phyloP scores from a whole-genome alignment of 2,888 invertebrate genomes.

The Rhimphoctona megacephalus region DNA sequence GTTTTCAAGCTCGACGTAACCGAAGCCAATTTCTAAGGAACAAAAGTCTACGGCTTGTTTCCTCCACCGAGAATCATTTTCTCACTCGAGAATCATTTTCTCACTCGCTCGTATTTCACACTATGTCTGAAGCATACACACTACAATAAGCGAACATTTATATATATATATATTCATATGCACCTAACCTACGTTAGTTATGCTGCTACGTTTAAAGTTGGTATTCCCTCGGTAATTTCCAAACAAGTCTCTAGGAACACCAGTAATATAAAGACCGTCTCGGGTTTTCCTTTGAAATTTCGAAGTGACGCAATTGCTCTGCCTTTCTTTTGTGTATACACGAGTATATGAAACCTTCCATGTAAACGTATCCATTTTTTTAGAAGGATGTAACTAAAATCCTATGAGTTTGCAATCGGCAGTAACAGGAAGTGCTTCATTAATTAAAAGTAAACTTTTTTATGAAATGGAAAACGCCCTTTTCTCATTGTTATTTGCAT shows the following conservation, averaged over 20 bases:
- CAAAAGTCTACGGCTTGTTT: slow-evolving; percentile 19
- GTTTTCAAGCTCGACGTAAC: slow-evolving; percentile 32
- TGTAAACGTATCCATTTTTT: background rate
- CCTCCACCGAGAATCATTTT: background rate
- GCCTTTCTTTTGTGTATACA: background rate
- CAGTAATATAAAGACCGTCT: slow-evolving; percentile 2
- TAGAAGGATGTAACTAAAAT: background rate
- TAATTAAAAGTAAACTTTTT: background rate
- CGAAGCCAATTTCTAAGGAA: slow-evolving; percentile 40
- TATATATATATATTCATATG: background rate
- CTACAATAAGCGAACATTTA: background rate
- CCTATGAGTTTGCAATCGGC: background rate
- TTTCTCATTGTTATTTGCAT: background rate
- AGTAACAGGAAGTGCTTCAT: background rate
- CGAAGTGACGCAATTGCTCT: slow-evolving; percentile 44
- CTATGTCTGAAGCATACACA: background rate
- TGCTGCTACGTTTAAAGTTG: slow-evolving; percentile 26
- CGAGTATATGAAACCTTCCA: background rate
- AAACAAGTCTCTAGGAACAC: slow-evolving; percentile 40
- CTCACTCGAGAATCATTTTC: slow-evolving; percentile 2
- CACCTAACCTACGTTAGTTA: background rate
- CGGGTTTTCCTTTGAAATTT: slow-evolving; percentile 28
- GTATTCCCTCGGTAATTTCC: slow-evolving; percentile 31
- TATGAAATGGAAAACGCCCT: background rate
- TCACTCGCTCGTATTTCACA: slow-evolving; percentile 1